Conservation (phyloP, 2,888 invertebrate genomes). For the Polia nebulosa region DNA sequence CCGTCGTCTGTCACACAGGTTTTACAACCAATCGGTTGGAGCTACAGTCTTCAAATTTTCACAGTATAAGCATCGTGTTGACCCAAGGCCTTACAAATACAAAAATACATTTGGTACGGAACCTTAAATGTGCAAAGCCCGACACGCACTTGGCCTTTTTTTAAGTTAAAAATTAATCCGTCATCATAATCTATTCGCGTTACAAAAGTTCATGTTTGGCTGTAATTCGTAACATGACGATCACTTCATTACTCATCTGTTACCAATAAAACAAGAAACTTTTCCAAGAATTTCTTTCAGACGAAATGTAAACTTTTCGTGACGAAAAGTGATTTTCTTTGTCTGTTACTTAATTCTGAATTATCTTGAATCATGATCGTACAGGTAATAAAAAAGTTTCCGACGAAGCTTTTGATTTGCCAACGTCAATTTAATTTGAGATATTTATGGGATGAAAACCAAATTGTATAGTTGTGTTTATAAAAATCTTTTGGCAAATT, state of each 20-base stretch:
- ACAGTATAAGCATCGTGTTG: too few relatives aligned
- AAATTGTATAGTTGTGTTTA: neutral
- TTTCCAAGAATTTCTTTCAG: constrained; percentile 15
- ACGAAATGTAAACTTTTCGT: constrained; percentile 14
- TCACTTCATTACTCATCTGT: neutral
- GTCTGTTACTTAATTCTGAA: constrained; percentile 1
- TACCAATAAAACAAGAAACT: constrained; percentile 2
- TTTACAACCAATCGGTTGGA: too few relatives aligned
- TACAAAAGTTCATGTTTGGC: constrained; percentile 24
- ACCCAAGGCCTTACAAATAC: too few relatives aligned
- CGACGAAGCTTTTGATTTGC: neutral
- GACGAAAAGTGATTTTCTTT: constrained; percentile 40
- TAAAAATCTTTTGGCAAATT: too few relatives aligned
- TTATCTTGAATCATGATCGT: constrained; percentile 9
- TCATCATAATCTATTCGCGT: neutral
- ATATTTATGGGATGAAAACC: neutral
- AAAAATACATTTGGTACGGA: too few relatives aligned
- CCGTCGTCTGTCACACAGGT: too few relatives aligned
- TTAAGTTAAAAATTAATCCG: neutral
- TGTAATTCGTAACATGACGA: constrained; percentile 23
- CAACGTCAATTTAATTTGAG: neutral
- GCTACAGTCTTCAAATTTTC: too few relatives aligned
- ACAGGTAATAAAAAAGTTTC: constrained; percentile 18
- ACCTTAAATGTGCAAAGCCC: too few relatives aligned
- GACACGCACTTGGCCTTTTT: too few relatives aligned